Evolutionary conservation across 1,140 invertebrate species (phyloP).

Genomic region (Pteromalus puparum): DNA sequence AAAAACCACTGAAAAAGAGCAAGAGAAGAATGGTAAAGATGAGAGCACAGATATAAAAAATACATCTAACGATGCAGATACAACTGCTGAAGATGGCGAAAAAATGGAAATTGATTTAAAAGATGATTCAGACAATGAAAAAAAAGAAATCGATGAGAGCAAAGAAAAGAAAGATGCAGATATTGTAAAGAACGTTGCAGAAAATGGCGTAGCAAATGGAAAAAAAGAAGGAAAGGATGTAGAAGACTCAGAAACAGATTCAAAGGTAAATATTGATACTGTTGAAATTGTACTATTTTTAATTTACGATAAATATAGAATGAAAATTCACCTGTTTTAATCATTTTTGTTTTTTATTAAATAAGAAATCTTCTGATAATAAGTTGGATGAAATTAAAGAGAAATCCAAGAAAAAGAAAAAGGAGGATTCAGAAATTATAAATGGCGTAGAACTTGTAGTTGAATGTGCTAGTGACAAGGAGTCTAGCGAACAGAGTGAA

Average conservation of each 20-base stretch:
- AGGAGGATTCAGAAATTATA: constrained; percentile 60
- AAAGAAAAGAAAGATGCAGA: background rate
- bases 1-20: background rate
- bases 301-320: background rate
- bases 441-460: constrained; percentile 70
- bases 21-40: background rate
- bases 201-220: background rate
- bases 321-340: background rate
- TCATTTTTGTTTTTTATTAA: background rate
- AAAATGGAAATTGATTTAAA: background rate
- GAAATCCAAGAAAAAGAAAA: background rate
- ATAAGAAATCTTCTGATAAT: background rate
- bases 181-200: background rate
- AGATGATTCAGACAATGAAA: background rate
- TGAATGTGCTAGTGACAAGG: constrained; percentile 72
- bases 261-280: background rate
- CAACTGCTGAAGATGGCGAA: background rate
- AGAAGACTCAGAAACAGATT: background rate
- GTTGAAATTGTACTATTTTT: background rate
- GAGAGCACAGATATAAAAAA: background rate
- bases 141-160: background rate
- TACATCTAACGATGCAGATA: background rate
- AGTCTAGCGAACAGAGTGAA: constrained; percentile 64
- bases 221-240: background rate
- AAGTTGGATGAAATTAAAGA: constrained; percentile 14